Percentiles rank a stretch among this genome's conserved stretches.
Conservation (phyloP, 2,888 invertebrate species). For the Macrophya alboannulata region DNA sequence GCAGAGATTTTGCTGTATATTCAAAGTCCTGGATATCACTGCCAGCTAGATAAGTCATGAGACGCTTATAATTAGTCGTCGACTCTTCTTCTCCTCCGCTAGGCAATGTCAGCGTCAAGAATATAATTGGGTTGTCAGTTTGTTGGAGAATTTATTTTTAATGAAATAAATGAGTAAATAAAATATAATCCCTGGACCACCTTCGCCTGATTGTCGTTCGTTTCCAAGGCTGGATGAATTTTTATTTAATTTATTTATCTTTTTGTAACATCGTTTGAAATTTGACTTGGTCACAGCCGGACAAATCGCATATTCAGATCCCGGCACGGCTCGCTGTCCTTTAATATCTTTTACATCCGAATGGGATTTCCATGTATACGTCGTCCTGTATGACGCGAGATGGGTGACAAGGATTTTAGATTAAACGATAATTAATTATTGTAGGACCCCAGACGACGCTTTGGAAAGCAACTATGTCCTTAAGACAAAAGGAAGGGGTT, state of each 20-base stretch:
- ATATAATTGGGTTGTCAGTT: slow-evolving; percentile 12
- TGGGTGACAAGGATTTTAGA: slow-evolving; percentile 21
- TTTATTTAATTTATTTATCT: neutral
- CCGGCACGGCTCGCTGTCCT: neutral
- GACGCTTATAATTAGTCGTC: neutral
- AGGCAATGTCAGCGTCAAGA: neutral
- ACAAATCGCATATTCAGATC: neutral
- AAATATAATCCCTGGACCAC: neutral
- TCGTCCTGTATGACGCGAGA: neutral
- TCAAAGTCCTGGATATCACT: neutral
- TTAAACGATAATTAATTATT: slow-evolving; percentile 53
- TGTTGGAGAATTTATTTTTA: neutral
- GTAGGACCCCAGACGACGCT: neutral
- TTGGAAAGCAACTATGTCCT: neutral
- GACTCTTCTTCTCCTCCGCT: neutral
- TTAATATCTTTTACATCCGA: neutral
- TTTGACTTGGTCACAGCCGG: neutral
- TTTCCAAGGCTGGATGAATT: neutral
- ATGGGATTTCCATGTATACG: slow-evolving; percentile 46
- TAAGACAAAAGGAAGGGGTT: slow-evolving; percentile 19
- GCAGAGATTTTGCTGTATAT: neutral
- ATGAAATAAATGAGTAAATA: slow-evolving; percentile 2
- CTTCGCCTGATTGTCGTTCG: neutral
- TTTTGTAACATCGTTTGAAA: neutral
- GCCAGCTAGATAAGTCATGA: neutral